Conservation (phyloP, 2,797 vertebrate genomes). For the Pygocentrus nattereri region DNA sequence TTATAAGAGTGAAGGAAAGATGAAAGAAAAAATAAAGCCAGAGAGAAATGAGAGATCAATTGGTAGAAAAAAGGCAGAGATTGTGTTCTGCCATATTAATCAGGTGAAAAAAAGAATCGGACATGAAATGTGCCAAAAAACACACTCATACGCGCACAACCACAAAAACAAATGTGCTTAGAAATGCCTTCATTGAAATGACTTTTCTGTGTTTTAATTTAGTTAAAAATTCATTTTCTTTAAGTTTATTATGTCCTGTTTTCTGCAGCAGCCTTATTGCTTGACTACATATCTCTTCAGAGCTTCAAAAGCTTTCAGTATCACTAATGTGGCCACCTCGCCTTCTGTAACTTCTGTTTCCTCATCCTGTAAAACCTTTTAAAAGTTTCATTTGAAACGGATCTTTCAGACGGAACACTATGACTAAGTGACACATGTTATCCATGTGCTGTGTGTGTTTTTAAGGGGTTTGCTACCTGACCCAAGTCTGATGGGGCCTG, state of each 20-base stretch:
- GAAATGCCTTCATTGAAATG: too few species aligned
- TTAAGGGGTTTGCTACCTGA: not conserved
- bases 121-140: not conserved
- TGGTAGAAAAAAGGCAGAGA: not conserved
- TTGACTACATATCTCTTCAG: not conserved
- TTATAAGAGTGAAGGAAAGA: not conserved
- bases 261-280: not conserved
- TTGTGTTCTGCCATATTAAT: not conserved
- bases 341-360: slow-evolving; percentile 19
- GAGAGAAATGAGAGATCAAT: not conserved
- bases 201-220: too few species aligned
- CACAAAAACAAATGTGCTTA: too few species aligned
- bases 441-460: slow-evolving; percentile 31
- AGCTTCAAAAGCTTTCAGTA: slow-evolving; percentile 6
- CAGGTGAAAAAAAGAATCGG: not conserved
- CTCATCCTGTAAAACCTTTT: slow-evolving; percentile 25
- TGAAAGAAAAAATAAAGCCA: not conserved
- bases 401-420: slow-evolving; percentile 4
- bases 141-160: not conserved
- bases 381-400: slow-evolving; percentile 45
- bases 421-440: slow-evolving; percentile 33
- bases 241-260: not conserved
- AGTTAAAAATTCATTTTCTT: too few species aligned
- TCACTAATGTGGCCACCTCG: not conserved
- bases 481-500: too few species aligned